Evolutionary conservation across 2,797 vertebrate species (phyloP), one percentile per base, ranked within the genome.

Genomic region (Poeciliopsis infans): DNA sequence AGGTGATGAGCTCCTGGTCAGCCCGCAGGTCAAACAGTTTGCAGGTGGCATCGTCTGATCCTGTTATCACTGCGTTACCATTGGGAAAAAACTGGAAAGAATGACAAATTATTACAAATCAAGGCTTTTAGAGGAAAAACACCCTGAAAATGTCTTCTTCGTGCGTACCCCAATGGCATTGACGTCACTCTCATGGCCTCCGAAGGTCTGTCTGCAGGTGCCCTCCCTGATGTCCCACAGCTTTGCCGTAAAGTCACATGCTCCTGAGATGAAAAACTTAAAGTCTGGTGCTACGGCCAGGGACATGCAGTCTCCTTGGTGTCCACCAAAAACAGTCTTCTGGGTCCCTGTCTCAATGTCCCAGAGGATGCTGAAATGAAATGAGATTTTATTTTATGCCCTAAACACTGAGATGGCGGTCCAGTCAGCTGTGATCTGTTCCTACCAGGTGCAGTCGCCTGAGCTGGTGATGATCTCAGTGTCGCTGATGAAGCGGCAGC

Each of bases 261-360:
- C 97, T 75, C 98, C 98, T 28, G 98, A 99, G 88, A 99, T 95
- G 91, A 99, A 99, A 72, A 96, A 96, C 45, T 97, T 97, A 88
- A 97, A 98, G 93, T 99, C 98, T 20, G 98, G 98, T 70, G 98
- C 96, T 81, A 99, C 96, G 0, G 93, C 97, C 89, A 99, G 92
- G 66, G 97, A 98, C 98, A 99, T 99, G 85, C 97, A 98, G 94
- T 99, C 98, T 43, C 98, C 98, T 0, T 97, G 97, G 88, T 99
- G 98, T 57, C 98, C 98, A 7, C 96, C 73, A 72, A 97, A 99
- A 71, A 97, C 86, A 0, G 96, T 97, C 95, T 99, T 99, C 91
- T 97, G 96, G 84, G 96, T 96, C 46, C 98, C 98, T 0, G 98
- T 99, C 95, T 99, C 98, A 5, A 99, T 98, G 93, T 99, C 98